Percentiles rank a stretch among this genome's conserved stretches.
phyloP scores from a whole-genome alignment of 2,113 vertebrate species.

The Clarias batrachus region DNA sequence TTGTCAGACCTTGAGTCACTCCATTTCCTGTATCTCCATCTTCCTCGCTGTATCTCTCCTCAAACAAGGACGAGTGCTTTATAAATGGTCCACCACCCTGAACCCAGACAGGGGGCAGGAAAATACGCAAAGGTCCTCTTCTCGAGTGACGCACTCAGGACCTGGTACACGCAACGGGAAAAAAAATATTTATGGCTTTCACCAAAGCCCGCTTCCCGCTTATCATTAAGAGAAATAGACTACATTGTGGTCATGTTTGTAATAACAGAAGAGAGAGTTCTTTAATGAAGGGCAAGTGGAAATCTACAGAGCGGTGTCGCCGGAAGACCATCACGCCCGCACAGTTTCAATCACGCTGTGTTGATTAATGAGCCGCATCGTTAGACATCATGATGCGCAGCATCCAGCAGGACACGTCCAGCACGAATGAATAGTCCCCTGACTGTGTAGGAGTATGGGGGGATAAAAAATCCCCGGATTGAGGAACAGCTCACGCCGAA shows the following conservation, averaged over 20 bases:
- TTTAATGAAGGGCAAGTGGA: constrained; percentile 7
- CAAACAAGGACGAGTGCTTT: constrained; percentile 24
- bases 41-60: constrained; percentile 4
- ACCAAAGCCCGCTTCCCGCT: not conserved
- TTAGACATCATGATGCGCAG: constrained; percentile 12
- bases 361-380: constrained; percentile 34
- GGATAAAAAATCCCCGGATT: not conserved
- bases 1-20: constrained; percentile 14
- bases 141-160: not conserved
- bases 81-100: not conserved
- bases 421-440: not conserved
- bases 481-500: not conserved
- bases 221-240: not conserved
- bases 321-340: constrained; percentile 16
- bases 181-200: constrained; percentile 2
- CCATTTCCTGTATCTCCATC: constrained; percentile 11
- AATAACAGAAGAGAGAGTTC: not conserved
- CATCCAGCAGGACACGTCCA: not conserved
- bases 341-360: constrained; percentile 12
- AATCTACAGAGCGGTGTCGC: constrained; percentile 1
- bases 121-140: not conserved
- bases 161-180: constrained; percentile 41
- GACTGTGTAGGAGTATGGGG: not conserved
- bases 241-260: not conserved
- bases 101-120: not conserved